Evolutionary conservation across 2,797 vertebrate genomes (phyloP), one percentile per base, ranked within the genome.

Genomic region (Anniella stebbinsi): DNA sequence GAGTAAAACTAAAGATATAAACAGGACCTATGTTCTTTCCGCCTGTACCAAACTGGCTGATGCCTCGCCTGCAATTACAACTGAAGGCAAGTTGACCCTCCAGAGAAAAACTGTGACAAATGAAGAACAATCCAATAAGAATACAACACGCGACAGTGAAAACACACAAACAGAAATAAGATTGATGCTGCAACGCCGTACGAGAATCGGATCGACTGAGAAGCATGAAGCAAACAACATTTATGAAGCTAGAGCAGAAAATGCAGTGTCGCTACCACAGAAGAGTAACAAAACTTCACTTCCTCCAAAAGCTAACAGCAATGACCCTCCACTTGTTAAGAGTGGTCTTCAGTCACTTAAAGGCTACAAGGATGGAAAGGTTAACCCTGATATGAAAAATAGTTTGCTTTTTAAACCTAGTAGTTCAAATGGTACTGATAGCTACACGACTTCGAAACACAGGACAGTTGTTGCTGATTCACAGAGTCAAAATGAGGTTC

Each of bases 21-120:
- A 98, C 90, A 96, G 94, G 90, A 99, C 98, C 0, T 98, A 98
- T 0, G 95, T 99, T 11, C 87, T 98, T 92, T 98, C 98, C 18
- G 95, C 97, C 45, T 97, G 97, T 87, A 97, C 91, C 86, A 96
- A 95, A 88, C 89, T 88, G 76, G 86, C 82, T 17, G 96, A 92
- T 13, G 8, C 66, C 0, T 92, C 97, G 0, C 76, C 86, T 67
- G 11, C 80, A 0, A 48, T 91, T 69, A 88, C 92, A 41, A 70
- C 95, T 69, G 94, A 95, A 2, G 89, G 85, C 15, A 97, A 95
- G 36, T 94, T 98, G 87, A 96, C 96, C 0, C 97, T 99, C 30
- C 98, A 98, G 93, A 98, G 97, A 92, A 98, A 98, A 94, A 97
- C 95, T 80, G 97, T 95, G 28, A 88, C 87, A 80, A 95, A 84